A percentile compares a stretch with the other conserved stretches of the same genome.
phyloP scores from a whole-genome alignment of 2,797 vertebrate species.

The Sebastes taczanowskii region DNA sequence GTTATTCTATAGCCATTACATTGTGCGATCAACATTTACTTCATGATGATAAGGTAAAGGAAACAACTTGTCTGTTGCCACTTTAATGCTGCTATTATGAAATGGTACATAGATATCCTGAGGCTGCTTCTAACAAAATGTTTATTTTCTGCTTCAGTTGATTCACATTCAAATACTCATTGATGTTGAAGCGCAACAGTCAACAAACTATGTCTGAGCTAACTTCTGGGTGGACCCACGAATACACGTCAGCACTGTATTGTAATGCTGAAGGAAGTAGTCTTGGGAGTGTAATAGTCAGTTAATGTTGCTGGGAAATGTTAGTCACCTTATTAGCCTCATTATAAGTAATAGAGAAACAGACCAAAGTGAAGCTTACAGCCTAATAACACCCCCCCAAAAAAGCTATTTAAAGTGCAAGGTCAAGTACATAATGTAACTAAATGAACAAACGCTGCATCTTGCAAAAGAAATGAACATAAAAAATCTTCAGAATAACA shows the following conservation, averaged over 20 bases:
- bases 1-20: too few relatives aligned
- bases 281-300: not conserved
- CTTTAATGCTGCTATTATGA: not conserved
- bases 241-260: not conserved
- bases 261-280: not conserved
- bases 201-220: constrained; percentile 5
- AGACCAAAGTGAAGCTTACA: not conserved
- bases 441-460: not conserved
- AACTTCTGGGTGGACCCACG: not conserved
- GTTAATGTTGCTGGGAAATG: not conserved
- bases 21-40: too few relatives aligned
- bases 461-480: not conserved
- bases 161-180: not conserved
- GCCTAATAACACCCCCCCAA: not conserved
- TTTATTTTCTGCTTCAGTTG: not conserved
- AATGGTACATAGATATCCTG: not conserved
- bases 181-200: constrained; percentile 6
- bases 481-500: not conserved
- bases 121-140: not conserved
- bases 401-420: not conserved
- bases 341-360: not conserved
- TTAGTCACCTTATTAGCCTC: not conserved
- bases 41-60: too few relatives aligned
- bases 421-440: not conserved
- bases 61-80: too few relatives aligned